Evolutionary conservation across 2,888 invertebrate genomes (phyloP), one percentile per base, ranked within the genome.

Genomic region (Lepidocyrtinus sp.): DNA sequence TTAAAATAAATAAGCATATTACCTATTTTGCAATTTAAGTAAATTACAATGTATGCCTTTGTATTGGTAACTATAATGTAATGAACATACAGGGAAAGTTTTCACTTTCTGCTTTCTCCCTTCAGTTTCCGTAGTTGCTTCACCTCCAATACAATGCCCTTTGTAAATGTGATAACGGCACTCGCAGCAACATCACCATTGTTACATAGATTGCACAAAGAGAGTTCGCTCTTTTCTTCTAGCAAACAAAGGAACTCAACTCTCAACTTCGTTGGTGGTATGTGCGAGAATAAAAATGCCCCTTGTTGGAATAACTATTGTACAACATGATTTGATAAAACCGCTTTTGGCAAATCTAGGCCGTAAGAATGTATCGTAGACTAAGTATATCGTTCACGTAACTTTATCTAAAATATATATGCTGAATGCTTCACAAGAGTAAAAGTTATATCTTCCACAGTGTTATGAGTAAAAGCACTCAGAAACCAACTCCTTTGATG

Each of bases 341-440:
- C 59, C 59, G 59, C 59, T 59, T 19, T 21, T 59, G 59, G 59
- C 59, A 59, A 59, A 59, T 59, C 59, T 59, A n/a, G 59, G 59
- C 59, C 59, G 59, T 59, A 21, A n/a, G n/a, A n/a, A n/a, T n/a
- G n/a, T n/a, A n/a, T n/a, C n/a, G n/a, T n/a, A n/a, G n/a, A n/a
- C n/a, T n/a, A n/a, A n/a, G n/a, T n/a, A n/a, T n/a, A n/a, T n/a
- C n/a, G n/a, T n/a, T n/a, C n/a, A n/a, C n/a, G n/a, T n/a, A n/a
- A n/a, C n/a, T n/a, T n/a, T n/a, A n/a, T n/a, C n/a, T n/a, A n/a
- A n/a, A n/a, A n/a, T n/a, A n/a, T n/a, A n/a, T n/a, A n/a, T n/a
- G n/a, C n/a, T n/a, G n/a, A n/a, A n/a, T n/a, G n/a, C n/a, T n/a
- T n/a, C n/a, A n/a, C n/a, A n/a, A n/a, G n/a, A n/a, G n/a, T n/a